phyloP scores from a whole-genome alignment of 2,113 vertebrate genomes.

The Tautogolabrus adspersus region DNA sequence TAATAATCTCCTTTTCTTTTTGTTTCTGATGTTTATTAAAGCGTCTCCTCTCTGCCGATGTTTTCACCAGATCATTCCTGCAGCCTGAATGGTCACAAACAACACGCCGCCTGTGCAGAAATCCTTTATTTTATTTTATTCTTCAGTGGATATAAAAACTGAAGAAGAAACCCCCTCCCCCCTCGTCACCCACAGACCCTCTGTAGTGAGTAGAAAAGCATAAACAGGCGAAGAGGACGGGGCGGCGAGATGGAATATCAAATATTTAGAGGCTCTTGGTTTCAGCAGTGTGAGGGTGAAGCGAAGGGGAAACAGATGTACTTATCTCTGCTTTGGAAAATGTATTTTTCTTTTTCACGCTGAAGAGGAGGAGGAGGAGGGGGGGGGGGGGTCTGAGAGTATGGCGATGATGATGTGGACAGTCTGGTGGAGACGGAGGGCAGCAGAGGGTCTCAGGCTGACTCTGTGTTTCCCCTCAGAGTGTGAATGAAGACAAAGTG shows the following conservation, averaged over 20 bases:
- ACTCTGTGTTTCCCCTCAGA: not conserved
- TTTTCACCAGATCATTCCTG: conserved; percentile 18
- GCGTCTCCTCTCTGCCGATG: conserved; percentile 6
- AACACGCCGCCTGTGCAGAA: not conserved
- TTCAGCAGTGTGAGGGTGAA: conserved; percentile 70
- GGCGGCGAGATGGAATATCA: conserved; percentile 72
- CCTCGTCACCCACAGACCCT: not conserved
- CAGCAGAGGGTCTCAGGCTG: not conserved
- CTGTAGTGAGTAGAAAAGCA: conserved; percentile 37
- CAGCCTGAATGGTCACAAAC: conserved; percentile 24
- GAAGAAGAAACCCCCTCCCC: conserved; percentile 41
- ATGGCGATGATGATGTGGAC: conserved; percentile 21
- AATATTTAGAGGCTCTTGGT: conserved; percentile 77
- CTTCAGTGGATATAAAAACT: conserved; percentile 28
- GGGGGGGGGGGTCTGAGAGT: conserved; percentile 10
- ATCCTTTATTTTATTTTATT: not conserved
- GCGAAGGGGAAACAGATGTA: conserved; percentile 54
- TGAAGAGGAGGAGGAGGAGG: conserved; percentile 61
- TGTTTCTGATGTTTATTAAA: conserved; percentile 4
- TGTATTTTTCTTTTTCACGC: conserved; percentile 41
- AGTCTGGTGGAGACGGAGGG: conserved; percentile 11
- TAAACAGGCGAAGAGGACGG: conserved; percentile 47
- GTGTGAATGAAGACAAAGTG: not conserved
- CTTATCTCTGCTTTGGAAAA: conserved; percentile 68
- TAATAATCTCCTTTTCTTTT: too few species aligned